phyloP scores from a whole-genome alignment of 2,888 invertebrate species.

The Drosophila histrio region DNA sequence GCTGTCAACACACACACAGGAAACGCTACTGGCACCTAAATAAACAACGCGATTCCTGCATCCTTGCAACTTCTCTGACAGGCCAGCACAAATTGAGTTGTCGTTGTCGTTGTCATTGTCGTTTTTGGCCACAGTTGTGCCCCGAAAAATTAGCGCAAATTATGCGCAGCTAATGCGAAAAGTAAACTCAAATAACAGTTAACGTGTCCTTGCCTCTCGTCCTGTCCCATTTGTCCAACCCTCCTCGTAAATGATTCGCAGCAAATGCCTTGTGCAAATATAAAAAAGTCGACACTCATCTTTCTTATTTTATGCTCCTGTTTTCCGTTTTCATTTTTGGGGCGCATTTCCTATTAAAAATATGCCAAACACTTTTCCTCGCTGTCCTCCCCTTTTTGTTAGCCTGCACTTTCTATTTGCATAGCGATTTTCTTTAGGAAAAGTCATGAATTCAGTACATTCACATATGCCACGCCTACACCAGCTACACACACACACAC shows the following conservation, averaged over 20 bases:
- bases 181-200: slow-evolving; percentile 61
- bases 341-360: slow-evolving; percentile 49
- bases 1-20: slow-evolving; percentile 39
- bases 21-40: slow-evolving; percentile 38
- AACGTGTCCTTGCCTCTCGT: slow-evolving; percentile 23
- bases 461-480: slow-evolving; percentile 41
- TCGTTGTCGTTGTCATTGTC: slow-evolving; percentile 19
- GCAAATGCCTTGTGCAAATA: slow-evolving; percentile 59
- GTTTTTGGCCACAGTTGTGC: slow-evolving; percentile 24
- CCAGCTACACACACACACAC: slow-evolving; percentile 6
- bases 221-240: background rate
- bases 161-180: slow-evolving; percentile 71
- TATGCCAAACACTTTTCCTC: slow-evolving; percentile 27
- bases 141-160: slow-evolving; percentile 77
- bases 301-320: slow-evolving; percentile 6
- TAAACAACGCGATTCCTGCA: slow-evolving; percentile 29
- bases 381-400: background rate
- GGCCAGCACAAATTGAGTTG: slow-evolving; percentile 61
- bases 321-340: no score
- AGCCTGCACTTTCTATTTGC: slow-evolving; percentile 41
- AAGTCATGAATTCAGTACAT: slow-evolving; percentile 34
- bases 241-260: slow-evolving; percentile 10
- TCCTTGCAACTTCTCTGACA: slow-evolving; percentile 9
- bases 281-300: slow-evolving; percentile 42
- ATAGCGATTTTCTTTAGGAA: slow-evolving; percentile 49